Evolutionary conservation across 1,140 invertebrate species (phyloP).

Genomic region (Ostrea edulis): DNA sequence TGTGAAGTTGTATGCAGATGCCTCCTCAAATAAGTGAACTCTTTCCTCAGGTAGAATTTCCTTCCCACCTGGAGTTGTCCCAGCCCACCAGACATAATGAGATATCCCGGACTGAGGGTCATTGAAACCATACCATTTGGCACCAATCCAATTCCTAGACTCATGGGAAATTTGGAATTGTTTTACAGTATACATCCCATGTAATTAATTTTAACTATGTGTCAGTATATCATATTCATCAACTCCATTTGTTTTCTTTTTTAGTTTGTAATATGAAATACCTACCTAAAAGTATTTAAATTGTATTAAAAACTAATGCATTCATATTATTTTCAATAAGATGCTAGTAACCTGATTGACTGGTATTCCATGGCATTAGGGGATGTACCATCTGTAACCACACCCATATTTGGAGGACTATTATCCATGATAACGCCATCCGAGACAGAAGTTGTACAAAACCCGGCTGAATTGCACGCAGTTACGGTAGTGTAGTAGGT

Average conservation of each 20-base stretch:
- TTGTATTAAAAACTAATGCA: too few species aligned
- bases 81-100: conserved; percentile 61
- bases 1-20: conserved; percentile 43
- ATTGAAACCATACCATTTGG: conserved; percentile 63
- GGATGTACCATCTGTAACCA: conserved; percentile 58
- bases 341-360: conserved; percentile 48
- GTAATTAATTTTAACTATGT: too few species aligned
- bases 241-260: too few species aligned
- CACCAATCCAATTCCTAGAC: conserved; percentile 57
- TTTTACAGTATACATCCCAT: too few species aligned
- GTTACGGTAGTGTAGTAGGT: conserved; percentile 61
- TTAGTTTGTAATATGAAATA: too few species aligned
- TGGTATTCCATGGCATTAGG: conserved; percentile 59
- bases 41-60: conserved; percentile 51
- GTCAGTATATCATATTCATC: too few species aligned
- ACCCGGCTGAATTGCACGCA: conserved; percentile 59
- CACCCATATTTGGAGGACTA: conserved; percentile 56
- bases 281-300: too few species aligned
- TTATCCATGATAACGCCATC: conserved; percentile 64
- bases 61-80: conserved; percentile 57
- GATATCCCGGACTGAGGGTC: conserved; percentile 62
- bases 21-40: conserved; percentile 45
- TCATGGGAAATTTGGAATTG: neutral
- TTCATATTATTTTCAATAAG: too few species aligned
- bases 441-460: conserved; percentile 57